Evolutionary conservation across 2,113 vertebrate genomes (phyloP).

Genomic region (Neogobius melanostomus): DNA sequence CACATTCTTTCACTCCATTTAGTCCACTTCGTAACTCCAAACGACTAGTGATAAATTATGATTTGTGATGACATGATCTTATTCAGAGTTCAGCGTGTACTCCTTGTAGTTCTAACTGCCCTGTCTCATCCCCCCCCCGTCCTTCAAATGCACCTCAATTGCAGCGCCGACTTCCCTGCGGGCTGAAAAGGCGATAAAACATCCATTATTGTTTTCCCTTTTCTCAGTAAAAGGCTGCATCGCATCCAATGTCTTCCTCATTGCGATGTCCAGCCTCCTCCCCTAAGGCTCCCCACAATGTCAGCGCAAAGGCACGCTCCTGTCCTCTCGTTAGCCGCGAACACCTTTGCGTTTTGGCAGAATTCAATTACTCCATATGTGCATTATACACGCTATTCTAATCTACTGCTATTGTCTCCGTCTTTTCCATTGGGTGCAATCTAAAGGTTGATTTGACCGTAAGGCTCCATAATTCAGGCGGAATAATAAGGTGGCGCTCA

Average conservation of each 20-base stretch:
- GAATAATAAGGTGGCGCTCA: not conserved
- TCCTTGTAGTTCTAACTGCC: slow-evolving; percentile 16
- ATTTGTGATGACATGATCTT: not conserved
- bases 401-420: not conserved
- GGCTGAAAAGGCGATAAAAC: slow-evolving; percentile 50
- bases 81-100: not conserved
- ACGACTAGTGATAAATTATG: not conserved
- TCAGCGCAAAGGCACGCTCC: slow-evolving; percentile 26
- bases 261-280: slow-evolving; percentile 17
- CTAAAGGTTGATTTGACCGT: not conserved
- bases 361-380: slow-evolving; percentile 10
- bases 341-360: not conserved
- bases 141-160: slow-evolving; percentile 55
- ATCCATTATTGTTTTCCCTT: slow-evolving; percentile 43
- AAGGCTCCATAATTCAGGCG: not conserved
- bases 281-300: slow-evolving; percentile 40
- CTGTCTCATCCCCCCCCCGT: slow-evolving; percentile 16
- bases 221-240: slow-evolving; percentile 44
- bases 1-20: not conserved
- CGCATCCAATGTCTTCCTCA: slow-evolving; percentile 28
- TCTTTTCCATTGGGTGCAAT: not conserved
- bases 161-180: slow-evolving; percentile 28
- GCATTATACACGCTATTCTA: slow-evolving; percentile 13
- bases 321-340: slow-evolving; percentile 34
- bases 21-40: slow-evolving; percentile 6